Evolutionary conservation across 2,113 vertebrate species (phyloP), one percentile per base, ranked within the genome.

Genomic region (Alexandromys fortis): DNA sequence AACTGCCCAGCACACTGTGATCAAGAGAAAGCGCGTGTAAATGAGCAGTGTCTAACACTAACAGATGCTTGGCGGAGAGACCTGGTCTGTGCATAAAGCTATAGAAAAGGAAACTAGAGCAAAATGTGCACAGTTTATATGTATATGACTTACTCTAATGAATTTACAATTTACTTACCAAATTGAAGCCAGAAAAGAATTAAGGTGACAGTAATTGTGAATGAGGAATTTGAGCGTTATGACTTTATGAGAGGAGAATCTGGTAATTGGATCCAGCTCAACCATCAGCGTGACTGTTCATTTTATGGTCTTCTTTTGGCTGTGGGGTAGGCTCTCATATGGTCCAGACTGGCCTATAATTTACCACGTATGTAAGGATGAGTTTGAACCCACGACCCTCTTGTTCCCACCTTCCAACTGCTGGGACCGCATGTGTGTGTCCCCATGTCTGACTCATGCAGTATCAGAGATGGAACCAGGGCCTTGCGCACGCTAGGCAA

Each of bases 131-230:
- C 86, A 81, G 24, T 88, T 72, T 86, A 7, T 38, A 22, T 5
- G 24, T 75, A 72, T 5, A 42, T 68, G 49, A 88, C 85, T 89
- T 94, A 68, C 47, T 3, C 6, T 83, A 75, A 26, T 68, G 55
- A 94, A 90, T 38, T 47, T 49, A 94, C 86, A 92, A 72, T 83
- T 90, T 79, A 35, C n/a, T 87, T 79, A 33, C 8, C 72, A 76
- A 83, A 49, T 75, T 94, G 21, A 35, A 92, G 38, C 12, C 3
- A 61, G 85, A 63, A 47, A 79, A 85, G 83, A 90, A 72, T 58
- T 89, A 82, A 87, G 55, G 42, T 89, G 63, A 35, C 52, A 19
- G 35, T 78, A 81, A 76, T 79, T 88, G 28, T 92, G 70, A 88
- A 28, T 52, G 12, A 76, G 90, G 83, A 95, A 85, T 35, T 68